Evolutionary conservation across 2,113 vertebrate species (phyloP), one percentile per base, ranked within the genome.

Genomic region (Ondatra zibethicus): DNA sequence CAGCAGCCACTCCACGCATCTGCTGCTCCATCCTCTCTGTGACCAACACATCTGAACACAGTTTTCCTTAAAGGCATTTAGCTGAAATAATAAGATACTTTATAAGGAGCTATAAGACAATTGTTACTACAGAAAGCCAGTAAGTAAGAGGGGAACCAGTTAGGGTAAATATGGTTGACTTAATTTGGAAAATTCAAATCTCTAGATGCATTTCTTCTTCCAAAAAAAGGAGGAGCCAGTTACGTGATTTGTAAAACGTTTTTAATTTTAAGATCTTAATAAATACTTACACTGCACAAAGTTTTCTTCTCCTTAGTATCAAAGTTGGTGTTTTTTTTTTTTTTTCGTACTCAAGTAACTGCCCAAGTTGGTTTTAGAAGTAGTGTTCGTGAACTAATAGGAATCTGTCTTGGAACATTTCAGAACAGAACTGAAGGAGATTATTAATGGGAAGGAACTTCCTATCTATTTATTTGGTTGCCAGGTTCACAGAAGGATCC

Each of bases 381-480:
- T 66, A 63, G 33, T 61, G 45, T 61, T 81, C 36, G 19, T 58
- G 65, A 89, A 36, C 77, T 86, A 92, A 66, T 89, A 63, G 13
- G 61, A 89, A 2, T 80, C 14, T 45, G 73, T 82, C 94, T 87
- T 89, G 66, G 91, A 96, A 72, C n/a, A 36, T 95, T 96, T 96
- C 93, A 94, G 87, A 92, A 76, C 31, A 93, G 92, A 94, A 93
- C 88, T 81, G 89, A 92, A 89, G 85, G 86, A 88, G 85, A 91
- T 97, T 93, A 92, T 93, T 86, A 93, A 90, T 91, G 96, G 95
- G 68, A 97, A 97, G 96, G 96, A 96, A 96, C 92, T 97, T 93
- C 85, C 72, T 75, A 95, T 95, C 94, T 98, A 97, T 98, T 97
- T 98, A 97, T 92, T 91, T 97, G 93, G 98, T 98, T 98, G 96